Conservation (phyloP, 2,113 vertebrate species). For the Columba livia region DNA sequence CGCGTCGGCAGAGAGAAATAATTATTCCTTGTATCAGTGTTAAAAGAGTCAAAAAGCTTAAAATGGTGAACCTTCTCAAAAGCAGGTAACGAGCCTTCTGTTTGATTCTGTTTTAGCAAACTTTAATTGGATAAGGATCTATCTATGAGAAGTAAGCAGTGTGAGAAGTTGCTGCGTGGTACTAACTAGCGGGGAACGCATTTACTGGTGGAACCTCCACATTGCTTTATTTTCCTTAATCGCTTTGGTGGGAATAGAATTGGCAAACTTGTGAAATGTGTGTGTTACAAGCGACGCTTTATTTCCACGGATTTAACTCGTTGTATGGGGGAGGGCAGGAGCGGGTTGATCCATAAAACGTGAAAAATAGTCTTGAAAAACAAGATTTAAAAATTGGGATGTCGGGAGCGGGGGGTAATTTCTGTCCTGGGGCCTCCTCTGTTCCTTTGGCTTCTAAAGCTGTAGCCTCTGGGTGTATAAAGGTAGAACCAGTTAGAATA, state of each 20-base stretch:
- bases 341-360: background rate
- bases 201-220: background rate
- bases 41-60: conserved; percentile 69
- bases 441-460: background rate
- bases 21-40: conserved; percentile 60
- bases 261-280: background rate
- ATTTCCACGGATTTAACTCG: background rate
- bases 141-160: background rate
- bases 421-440: background rate
- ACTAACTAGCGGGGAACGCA: background rate
- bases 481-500: background rate
- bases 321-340: background rate
- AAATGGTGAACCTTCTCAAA: conserved; percentile 33
- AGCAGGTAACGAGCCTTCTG: conserved; percentile 52
- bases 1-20: conserved; percentile 58
- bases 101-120: conserved; percentile 21
- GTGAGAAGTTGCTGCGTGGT: background rate
- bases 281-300: background rate
- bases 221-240: background rate
- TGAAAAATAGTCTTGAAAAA: background rate
- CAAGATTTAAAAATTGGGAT: background rate
- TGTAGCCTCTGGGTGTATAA: background rate
- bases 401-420: background rate
- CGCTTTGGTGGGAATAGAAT: background rate
- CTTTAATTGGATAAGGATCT: background rate